Base-by-base conservation (phyloP, 2,113 vertebrate genomes). In the Hippocampus zosterae region DNA sequence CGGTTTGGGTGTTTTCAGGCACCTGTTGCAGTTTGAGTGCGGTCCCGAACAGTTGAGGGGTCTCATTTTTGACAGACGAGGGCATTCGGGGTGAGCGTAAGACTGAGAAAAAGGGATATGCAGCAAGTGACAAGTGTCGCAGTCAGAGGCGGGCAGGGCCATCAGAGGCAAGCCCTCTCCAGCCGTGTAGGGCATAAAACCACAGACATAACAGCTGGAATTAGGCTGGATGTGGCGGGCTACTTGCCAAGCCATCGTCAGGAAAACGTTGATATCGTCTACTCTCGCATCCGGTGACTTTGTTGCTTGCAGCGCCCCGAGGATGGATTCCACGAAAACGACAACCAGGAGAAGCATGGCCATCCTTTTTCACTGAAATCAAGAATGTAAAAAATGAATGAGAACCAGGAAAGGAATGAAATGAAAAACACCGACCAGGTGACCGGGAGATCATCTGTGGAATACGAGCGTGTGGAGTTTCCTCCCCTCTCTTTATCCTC, bases 141-240 rank as follows among this genome's bases (percentile, higher is more conserved):
- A 85, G 73, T 85, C 83, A 3, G 83, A 78, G 8, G 79, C 79
- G 3, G 83, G 83, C 59, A 87, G 8, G 18, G 73, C 81, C 85
- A 87, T 87, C 25, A 85, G 79, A 9, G 85, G 83, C 29, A 87
- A 69, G 21, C 85, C 83, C n/a, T 80, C 79, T 29, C 67, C 79
- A 1, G 81, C 81, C 0, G 81, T 85, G 81, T 69, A 75, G n/a
- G 85, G 85, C 53, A 83, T 71, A 0, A 87, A 44, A 41, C 77
- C 82, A 0, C 85, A 87, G 0, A 87, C 75, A 3, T 87, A 87
- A 41, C 85, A 85, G 62, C 75, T 85, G 57, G 83, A 78, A 61
- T 81, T 78, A 0, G 79, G 73, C 0, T 8, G 41, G 1, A 85
- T 42, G 69, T 76, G 73, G 16, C 56, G 62, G 27, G 81, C 81